phyloP scores from a whole-genome alignment of 2,113 vertebrate genomes.

The Rhodinocichla rosea region DNA sequence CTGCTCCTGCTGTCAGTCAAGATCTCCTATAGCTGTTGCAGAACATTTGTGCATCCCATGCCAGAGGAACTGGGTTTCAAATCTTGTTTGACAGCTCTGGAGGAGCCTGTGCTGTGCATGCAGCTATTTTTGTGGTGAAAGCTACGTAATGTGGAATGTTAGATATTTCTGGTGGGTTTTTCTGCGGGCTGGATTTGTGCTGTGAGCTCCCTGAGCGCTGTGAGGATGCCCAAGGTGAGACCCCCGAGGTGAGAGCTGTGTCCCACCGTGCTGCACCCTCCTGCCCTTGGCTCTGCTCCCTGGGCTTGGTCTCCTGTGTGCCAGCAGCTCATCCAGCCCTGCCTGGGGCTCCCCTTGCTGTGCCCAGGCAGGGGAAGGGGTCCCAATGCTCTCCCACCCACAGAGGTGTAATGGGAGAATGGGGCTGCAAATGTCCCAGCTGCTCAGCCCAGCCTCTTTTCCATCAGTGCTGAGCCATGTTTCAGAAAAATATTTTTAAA shows the following conservation, averaged over 20 bases:
- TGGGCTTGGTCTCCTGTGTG: background rate
- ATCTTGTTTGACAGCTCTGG: background rate
- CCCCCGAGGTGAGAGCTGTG: background rate
- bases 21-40: background rate
- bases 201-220: background rate
- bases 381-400: background rate
- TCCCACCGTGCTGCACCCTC: background rate
- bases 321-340: background rate
- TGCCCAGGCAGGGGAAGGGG: background rate
- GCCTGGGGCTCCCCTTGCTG: rapidly evolving
- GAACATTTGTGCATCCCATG: background rate
- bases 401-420: background rate
- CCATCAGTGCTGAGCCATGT: background rate
- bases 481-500: background rate
- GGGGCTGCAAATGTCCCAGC: background rate
- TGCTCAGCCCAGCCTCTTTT: background rate
- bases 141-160: rapidly evolving
- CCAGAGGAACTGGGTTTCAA: background rate
- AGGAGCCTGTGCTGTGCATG: background rate
- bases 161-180: background rate
- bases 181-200: background rate
- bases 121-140: background rate
- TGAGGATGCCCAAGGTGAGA: background rate
- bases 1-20: background rate
- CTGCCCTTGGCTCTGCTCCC: background rate